Evolutionary conservation across 2,113 vertebrate species (phyloP).

Genomic region (Ceuthmochares aereus): DNA sequence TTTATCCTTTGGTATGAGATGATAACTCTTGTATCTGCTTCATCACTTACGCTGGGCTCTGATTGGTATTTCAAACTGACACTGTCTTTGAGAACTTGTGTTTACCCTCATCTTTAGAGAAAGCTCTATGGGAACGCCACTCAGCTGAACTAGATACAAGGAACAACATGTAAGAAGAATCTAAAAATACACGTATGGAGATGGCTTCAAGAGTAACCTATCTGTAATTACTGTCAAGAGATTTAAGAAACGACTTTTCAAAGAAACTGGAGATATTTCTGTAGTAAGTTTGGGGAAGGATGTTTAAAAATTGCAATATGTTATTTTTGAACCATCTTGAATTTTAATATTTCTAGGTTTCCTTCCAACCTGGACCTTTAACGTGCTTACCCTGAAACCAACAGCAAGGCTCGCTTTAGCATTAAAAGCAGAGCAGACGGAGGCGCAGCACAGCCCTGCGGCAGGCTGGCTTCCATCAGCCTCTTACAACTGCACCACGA

Average conservation of each 20-base stretch:
- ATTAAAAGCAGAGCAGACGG: background rate
- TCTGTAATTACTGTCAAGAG: background rate
- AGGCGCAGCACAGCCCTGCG: background rate
- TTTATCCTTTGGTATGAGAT: background rate
- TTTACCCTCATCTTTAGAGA: background rate
- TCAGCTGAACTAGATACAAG: background rate
- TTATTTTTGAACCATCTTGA: background rate
- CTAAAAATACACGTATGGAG: fast-evolving
- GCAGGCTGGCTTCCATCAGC: background rate
- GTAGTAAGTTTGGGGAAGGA: background rate
- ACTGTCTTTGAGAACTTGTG: background rate
- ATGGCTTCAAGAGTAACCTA: background rate
- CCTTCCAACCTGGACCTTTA: background rate
- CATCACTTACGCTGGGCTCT: background rate
- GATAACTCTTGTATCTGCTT: fast-evolving
- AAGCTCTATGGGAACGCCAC: background rate
- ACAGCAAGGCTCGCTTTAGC: background rate
- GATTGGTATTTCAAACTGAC: background rate
- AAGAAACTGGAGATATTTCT: background rate
- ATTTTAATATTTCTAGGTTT: background rate
- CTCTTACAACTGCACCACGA: background rate
- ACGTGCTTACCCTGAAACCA: background rate
- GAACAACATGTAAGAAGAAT: background rate
- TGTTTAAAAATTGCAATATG: background rate
- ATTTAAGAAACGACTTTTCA: background rate